Evolutionary conservation across 2,888 invertebrate species (phyloP).

Genomic region (Agrotis segetum): DNA sequence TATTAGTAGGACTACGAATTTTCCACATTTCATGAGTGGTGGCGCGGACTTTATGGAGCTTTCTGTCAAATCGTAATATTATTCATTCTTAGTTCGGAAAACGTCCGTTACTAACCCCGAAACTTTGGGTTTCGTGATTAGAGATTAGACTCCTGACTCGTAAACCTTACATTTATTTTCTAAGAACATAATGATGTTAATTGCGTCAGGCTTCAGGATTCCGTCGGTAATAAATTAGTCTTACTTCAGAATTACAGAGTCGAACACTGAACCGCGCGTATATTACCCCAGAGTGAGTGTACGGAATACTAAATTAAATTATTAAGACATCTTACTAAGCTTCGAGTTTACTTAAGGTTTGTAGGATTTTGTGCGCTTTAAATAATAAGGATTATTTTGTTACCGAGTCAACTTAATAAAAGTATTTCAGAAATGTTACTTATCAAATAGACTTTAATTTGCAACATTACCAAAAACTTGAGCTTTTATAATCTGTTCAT

Average conservation of each 20-base stretch:
- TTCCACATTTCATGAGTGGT: too few relatives aligned
- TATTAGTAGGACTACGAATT: too few relatives aligned
- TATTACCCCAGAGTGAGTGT: slow-evolving; percentile 22
- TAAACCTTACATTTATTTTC: slow-evolving; percentile 47
- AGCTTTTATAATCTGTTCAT: too few relatives aligned
- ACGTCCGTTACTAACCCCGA: too few relatives aligned
- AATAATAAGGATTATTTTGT: background rate
- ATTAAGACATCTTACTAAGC: slow-evolving; percentile 20
- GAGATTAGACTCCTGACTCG: background rate
- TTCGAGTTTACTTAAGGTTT: background rate
- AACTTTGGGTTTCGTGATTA: too few relatives aligned
- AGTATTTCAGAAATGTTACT: background rate
- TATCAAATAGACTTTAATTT: background rate
- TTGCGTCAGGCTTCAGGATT: slow-evolving; percentile 23
- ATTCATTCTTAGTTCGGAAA: too few relatives aligned
- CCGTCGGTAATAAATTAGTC: slow-evolving; percentile 51
- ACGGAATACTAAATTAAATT: slow-evolving; percentile 46
- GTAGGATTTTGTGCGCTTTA: background rate
- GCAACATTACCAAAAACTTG: too few relatives aligned
- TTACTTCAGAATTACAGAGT: slow-evolving; percentile 53
- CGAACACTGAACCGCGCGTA: slow-evolving; percentile 21
- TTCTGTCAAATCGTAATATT: too few relatives aligned
- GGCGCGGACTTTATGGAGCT: too few relatives aligned
- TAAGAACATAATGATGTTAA: slow-evolving; percentile 42
- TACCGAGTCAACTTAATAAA: background rate